Percentiles rank a stretch among this genome's conserved stretches.
Evolutionary conservation across 2,113 vertebrate genomes (phyloP).

Genomic region (Ia io): DNA sequence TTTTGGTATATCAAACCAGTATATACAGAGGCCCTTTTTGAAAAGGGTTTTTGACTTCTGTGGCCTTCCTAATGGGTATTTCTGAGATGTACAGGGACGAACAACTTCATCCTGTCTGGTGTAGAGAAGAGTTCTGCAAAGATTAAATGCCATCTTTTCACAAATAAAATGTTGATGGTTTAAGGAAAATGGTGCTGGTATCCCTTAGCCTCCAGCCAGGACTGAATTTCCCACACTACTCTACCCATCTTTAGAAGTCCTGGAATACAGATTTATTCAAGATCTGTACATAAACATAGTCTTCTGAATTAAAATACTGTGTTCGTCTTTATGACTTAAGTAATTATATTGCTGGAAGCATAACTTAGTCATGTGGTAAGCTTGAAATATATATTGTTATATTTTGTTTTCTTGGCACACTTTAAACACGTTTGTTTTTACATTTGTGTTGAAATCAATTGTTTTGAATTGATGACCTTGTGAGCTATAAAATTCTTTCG

Average conservation of each 20-base stretch:
- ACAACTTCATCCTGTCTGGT: constrained; percentile 8
- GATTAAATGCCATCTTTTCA: constrained; percentile 34
- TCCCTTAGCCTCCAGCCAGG: constrained; percentile 59
- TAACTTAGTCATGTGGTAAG: constrained; percentile 55
- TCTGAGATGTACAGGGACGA: constrained; percentile 40
- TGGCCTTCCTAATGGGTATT: constrained; percentile 64
- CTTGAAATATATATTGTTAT: not conserved
- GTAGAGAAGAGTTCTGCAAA: constrained; percentile 30
- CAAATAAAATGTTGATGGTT: constrained; percentile 27
- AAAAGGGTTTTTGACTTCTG: constrained; percentile 58
- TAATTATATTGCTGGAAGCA: constrained; percentile 63
- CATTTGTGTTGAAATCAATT: constrained; percentile 48
- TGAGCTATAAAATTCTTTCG: constrained; percentile 46
- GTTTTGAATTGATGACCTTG: constrained; percentile 53
- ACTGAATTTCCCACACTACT: constrained; percentile 48
- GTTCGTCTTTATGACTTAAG: constrained; percentile 16
- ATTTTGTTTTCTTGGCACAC: constrained; percentile 37
- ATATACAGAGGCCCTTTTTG: constrained; percentile 61
- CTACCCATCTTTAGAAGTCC: constrained; percentile 54
- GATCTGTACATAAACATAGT: constrained; percentile 34
- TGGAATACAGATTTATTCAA: constrained; percentile 52
- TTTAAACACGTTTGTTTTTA: constrained; percentile 56
- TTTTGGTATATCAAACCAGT: constrained; percentile 53
- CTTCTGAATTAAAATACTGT: constrained; percentile 56
- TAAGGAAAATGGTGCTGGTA: constrained; percentile 72